phyloP scores from a whole-genome alignment of 2,888 invertebrate species.

The Rhingia rostrata region DNA sequence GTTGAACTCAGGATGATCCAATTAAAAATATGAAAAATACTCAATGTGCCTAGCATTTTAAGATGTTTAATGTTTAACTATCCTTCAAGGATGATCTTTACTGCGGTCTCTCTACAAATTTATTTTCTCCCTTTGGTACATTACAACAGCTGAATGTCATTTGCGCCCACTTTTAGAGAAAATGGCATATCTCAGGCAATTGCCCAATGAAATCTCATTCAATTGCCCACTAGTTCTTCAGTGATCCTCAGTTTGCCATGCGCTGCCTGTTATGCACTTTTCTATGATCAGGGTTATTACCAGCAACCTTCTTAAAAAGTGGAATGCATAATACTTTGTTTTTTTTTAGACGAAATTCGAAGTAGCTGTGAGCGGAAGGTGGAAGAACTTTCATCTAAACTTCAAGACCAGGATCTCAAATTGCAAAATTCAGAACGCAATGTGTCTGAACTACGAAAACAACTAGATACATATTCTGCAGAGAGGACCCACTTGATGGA shows the following conservation, averaged over 20 bases:
- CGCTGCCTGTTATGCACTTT: not conserved
- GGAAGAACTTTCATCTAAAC: conserved; percentile 85
- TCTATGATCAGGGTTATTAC: not conserved
- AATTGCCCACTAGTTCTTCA: not conserved
- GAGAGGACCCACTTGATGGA: conserved; percentile 88
- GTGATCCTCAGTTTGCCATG: not conserved
- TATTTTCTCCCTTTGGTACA: no score
- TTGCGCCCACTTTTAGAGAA: no score
- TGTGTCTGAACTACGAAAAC: conserved; percentile 86
- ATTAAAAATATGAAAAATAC: no score
- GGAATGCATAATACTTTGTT: not conserved
- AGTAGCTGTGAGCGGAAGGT: conserved; percentile 84
- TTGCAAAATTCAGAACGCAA: conserved; percentile 86
- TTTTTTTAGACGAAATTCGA: conserved; percentile 85
- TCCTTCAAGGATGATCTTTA: no score
- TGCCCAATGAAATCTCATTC: not conserved
- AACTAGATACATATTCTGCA: conserved; percentile 85
- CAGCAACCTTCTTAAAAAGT: not conserved
- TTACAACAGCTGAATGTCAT: no score
- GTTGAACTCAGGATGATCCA: no score
- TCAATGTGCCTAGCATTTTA: no score
- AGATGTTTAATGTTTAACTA: no score
- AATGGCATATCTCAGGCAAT: not conserved
- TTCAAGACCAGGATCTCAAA: conserved; percentile 86
- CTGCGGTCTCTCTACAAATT: no score